Base-by-base conservation (phyloP, 2,797 vertebrate genomes). In the Coregonus ussuriensis region DNA sequence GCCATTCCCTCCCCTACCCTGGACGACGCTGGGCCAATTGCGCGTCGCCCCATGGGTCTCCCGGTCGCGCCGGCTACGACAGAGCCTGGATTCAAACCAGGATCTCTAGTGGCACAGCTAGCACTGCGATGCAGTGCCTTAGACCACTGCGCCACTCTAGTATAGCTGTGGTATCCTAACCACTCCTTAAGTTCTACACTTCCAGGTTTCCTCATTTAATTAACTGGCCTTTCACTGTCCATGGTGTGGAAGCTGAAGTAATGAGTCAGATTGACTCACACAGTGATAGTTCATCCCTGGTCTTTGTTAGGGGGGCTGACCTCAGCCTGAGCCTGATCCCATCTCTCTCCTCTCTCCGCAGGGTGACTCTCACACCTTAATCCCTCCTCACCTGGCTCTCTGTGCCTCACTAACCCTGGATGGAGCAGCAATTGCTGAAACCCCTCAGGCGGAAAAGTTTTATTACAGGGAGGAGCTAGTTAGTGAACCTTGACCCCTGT, bases 401-500 rank as follows among this genome's bases (percentile, higher is more conserved):
- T 72, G 76, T 78, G 82, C 84, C 74, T 84, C 79, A 79, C 62
- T 71, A 74, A 72, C 72, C 18, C 74, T 59, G 63, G 62, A 41
- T 7, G 41, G 41, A 41, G 41, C 74, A 75, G 79, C 11, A 2
- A 81, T 82, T 82, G 79, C 79, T 74, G 47, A 85, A 83, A 79
- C 53, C 75, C 52, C 54, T 85, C 71, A 81, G 75, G 66, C 0
- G 72, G 81, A 88, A 89, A 85, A 78, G 47, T 66, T 82, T 88
- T 73, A 85, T 87, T 86, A 83, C 78, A 77, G n/a, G 62, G 47
- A 68, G 77, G 16, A 74, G 74, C 78, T 74, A 77, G 70, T 79
- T 84, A 78, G 53, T 84, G 84, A 87, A 84, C 84, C 82, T 74
- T 84, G 80, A 81, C 83, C 79, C 63, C 6, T 75, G 53, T 83